Percentiles rank a stretch among this genome's conserved stretches.
Evolutionary conservation across 2,113 vertebrate species (phyloP).

Genomic region (Oreamnos americanus): DNA sequence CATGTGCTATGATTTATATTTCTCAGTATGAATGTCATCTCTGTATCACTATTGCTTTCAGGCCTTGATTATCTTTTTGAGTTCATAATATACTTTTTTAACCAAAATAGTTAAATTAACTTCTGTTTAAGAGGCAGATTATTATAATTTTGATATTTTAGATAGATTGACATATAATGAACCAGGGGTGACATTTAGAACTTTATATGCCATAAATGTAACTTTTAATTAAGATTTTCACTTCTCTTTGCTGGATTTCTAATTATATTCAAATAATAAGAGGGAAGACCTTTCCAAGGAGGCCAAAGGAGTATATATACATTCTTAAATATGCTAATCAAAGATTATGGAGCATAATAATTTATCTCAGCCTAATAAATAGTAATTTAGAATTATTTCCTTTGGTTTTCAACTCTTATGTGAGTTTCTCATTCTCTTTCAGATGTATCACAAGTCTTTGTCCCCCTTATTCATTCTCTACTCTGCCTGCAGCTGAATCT

Average conservation of each 20-base stretch:
- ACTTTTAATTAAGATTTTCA: conserved; percentile 49
- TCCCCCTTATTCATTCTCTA: not conserved
- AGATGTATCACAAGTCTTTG: not conserved
- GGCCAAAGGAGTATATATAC: not conserved
- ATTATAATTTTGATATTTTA: conserved; percentile 42
- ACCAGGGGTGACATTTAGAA: not conserved
- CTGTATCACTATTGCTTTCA: not conserved
- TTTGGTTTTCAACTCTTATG: not conserved
- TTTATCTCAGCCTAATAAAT: not conserved
- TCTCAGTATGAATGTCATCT: conserved; percentile 7
- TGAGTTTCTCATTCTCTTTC: not conserved
- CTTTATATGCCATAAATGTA: not conserved
- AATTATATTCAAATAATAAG: conserved; percentile 39
- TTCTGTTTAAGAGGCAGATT: not conserved
- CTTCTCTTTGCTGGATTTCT: not conserved
- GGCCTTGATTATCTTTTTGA: not conserved
- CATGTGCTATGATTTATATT: not conserved
- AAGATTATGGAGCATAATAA: not conserved
- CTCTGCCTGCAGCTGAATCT: not conserved
- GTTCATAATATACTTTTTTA: not conserved
- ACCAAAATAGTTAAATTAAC: not conserved
- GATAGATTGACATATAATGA: not conserved
- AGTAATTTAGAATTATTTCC: not conserved
- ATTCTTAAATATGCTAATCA: not conserved
- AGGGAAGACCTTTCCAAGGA: not conserved